Base-by-base conservation (phyloP, 2,113 vertebrate genomes). In the Crotalus viridis region DNA sequence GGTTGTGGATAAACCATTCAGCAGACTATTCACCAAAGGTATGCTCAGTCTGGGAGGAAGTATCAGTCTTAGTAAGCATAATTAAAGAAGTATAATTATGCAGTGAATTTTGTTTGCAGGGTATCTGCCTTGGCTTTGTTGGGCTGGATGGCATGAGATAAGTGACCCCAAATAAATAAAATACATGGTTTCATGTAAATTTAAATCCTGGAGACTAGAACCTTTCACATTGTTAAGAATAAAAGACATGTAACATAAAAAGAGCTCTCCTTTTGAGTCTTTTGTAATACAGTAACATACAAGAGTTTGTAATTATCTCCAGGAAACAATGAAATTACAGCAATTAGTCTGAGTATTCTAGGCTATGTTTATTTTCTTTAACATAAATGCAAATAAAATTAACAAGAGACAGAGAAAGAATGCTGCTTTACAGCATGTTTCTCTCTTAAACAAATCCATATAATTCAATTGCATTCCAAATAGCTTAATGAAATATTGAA, bases 221-320 rank as follows among this genome's bases (percentile, higher is more conserved):
- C 21, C 17, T 39, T 55, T 81, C 4, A 26, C 10, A 55, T 12
- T 87, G 94, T 88, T 92, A 22, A 0, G 12, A 46, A 43, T 48
- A 26, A n/a, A 33, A 51, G 1, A 89, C 26, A 10, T 5, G 91
- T 91, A 91, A 89, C 89, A 64, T 86, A 6, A 9, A 95, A 94
- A 39, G 64, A 87, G 89, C 1, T 87, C 89, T 85, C 5, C 28
- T 91, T 90, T 93, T 39, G 56, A 85, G 21, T 7, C 43, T 92
- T 61, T 7, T 89, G 54, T 28, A 26, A 92, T 95, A 88, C 86
- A 74, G 93, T 52, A 89, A 92, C 46, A 95, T 56, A 19, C 90
- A 93, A 92, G 93, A 89, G 7, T 64, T 91, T 61, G 89, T 89
- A 92, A 95, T 91, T 95, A 91, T 46, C 3, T 94, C 93, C 90